Percentiles rank a stretch among this genome's conserved stretches.
phyloP scores from a whole-genome alignment of 2,797 vertebrate species.

The Spheniscus humboldti region DNA sequence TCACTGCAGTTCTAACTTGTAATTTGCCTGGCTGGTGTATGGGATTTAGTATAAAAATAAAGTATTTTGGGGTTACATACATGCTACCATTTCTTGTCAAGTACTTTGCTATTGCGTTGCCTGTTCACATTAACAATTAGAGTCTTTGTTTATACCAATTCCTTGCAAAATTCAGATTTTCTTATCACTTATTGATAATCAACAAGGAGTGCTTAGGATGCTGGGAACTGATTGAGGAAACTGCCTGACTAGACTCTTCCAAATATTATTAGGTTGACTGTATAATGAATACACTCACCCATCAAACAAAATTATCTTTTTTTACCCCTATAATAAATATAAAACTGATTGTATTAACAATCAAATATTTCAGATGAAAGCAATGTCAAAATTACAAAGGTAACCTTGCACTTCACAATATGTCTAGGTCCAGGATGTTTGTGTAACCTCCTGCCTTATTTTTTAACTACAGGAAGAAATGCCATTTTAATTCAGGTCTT shows the following conservation, averaged over 20 bases:
- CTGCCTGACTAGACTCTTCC: neutral
- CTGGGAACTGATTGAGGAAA: neutral
- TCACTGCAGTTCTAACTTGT: neutral
- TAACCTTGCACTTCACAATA: neutral
- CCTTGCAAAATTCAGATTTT: neutral
- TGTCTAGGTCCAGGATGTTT: neutral
- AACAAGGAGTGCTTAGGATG: neutral
- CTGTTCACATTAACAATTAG: neutral
- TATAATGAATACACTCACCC: neutral
- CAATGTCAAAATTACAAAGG: neutral
- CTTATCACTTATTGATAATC: neutral
- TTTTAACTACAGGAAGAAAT: neutral
- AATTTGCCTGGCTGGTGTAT: neutral
- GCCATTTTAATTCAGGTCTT: neutral
- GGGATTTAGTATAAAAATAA: neutral
- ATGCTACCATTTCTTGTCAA: neutral
- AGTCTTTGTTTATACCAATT: neutral
- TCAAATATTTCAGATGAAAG: neutral
- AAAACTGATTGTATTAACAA: neutral
- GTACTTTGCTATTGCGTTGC: neutral
- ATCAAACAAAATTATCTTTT: neutral
- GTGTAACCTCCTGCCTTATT: neutral
- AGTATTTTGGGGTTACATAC: neutral
- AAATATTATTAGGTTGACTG: neutral
- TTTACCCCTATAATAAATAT: neutral